A percentile compares a stretch with the other conserved stretches of the same genome.
phyloP scores from a whole-genome alignment of 2,113 vertebrate species.

The Hirundichthys speculiger region DNA sequence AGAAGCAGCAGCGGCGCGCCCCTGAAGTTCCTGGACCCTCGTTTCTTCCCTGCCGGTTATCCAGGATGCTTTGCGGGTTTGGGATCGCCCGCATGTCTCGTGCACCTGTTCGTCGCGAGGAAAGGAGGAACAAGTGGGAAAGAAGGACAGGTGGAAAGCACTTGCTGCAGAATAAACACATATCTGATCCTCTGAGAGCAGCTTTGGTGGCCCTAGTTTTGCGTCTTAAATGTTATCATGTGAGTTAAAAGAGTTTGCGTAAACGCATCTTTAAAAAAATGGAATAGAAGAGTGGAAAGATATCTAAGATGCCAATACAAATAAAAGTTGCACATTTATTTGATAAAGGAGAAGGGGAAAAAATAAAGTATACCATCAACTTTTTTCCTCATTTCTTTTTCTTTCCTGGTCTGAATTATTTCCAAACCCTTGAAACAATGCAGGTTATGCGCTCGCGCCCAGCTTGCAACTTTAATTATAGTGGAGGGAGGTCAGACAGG shows the following conservation, averaged over 20 bases:
- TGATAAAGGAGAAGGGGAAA: not conserved
- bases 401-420: not conserved
- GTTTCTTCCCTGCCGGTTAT: constrained; percentile 10
- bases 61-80: constrained; percentile 48
- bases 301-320: no score
- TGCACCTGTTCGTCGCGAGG: constrained; percentile 66
- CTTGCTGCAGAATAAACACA: constrained; percentile 48
- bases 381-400: not conserved
- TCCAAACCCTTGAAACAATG: constrained; percentile 49
- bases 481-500: constrained; percentile 60
- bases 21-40: not conserved
- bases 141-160: constrained; percentile 70
- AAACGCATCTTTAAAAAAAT: no score
- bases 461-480: constrained; percentile 69
- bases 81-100: constrained; percentile 50
- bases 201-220: not conserved
- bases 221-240: no score
- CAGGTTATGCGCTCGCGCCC: constrained; percentile 42
- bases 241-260: no score
- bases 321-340: not conserved
- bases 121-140: constrained; percentile 61
- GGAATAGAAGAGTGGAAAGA: no score
- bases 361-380: no score
- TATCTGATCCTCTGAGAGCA: constrained; percentile 12
- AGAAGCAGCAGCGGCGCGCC: not conserved